Percentiles rank a stretch among this genome's conserved stretches.
Conservation (phyloP, 1,140 invertebrate species). For the Myzus persicae region DNA sequence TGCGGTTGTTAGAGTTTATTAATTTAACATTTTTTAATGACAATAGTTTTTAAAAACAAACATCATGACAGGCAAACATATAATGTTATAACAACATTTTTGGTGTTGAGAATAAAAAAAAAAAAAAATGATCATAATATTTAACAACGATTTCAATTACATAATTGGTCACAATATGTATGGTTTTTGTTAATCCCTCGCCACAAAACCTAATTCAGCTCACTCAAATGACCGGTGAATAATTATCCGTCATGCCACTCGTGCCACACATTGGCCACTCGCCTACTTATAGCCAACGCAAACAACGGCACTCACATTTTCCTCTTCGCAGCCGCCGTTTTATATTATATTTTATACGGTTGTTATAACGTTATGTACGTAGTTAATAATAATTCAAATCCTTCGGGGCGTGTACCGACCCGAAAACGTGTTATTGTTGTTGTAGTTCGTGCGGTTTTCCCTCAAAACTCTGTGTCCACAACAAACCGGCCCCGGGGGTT, state of each 20-base stretch:
- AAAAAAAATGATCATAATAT: background rate
- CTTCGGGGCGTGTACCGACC: conserved; percentile 1
- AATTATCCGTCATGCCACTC: background rate
- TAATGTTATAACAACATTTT: background rate
- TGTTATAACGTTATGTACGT: background rate
- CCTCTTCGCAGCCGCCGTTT: background rate
- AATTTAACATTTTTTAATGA: background rate
- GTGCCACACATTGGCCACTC: background rate
- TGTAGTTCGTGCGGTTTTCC: conserved; percentile 24
- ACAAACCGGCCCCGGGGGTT: conserved; percentile 23
- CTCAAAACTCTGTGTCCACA: conserved; percentile 27
- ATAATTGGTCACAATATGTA: background rate
- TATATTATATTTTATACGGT: background rate
- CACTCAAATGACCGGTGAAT: background rate
- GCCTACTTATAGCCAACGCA: background rate
- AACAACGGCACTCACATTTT: background rate
- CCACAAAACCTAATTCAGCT: no score
- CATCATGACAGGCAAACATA: background rate
- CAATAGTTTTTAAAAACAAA: background rate
- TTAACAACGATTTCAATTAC: background rate
- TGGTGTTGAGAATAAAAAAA: no score
- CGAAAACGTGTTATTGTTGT: conserved; percentile 41
- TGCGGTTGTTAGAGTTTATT: background rate
- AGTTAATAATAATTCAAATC: conserved; percentile 23
- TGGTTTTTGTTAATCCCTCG: background rate